These are phyloP conservation scores for Mustela lutreola DNA, from an alignment of 2,113 vertebrate species.

Conservation along the genomic window DNA sequence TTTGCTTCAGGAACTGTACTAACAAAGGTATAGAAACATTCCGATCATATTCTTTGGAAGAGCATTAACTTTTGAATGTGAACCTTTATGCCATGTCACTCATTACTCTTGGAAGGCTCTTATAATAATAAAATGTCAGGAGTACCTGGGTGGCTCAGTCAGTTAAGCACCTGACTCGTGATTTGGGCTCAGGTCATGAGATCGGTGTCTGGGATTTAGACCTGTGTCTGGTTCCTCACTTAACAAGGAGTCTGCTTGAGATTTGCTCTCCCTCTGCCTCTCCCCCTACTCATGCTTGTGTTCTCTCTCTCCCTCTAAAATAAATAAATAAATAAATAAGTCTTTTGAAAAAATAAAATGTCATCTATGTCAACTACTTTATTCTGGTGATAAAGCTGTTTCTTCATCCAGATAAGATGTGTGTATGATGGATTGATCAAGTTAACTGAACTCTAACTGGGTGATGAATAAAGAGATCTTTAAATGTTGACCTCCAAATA, in stretches of 20 bases:
- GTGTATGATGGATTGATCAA: not conserved
- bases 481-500: not conserved
- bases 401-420: not conserved
- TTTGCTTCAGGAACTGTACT: not conserved
- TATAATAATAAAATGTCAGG: not conserved
- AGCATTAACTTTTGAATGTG: not conserved
- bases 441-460: not conserved
- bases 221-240: not conserved
- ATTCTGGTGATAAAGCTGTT: not conserved
- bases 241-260: not conserved
- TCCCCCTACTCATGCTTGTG: not conserved
- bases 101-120: conserved; percentile 5
- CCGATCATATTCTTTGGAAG: conserved; percentile 12
- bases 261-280: not conserved
- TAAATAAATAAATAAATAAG: not conserved
- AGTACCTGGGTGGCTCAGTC: not conserved
- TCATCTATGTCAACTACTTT: not conserved
- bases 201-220: not conserved
- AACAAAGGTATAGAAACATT: not conserved
- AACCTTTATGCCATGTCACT: not conserved
- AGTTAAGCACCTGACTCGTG: not conserved
- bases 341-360: not conserved
- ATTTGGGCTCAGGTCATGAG: not conserved
- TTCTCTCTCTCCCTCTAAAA: not conserved
- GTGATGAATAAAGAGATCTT: not conserved